Evolutionary conservation across 2,888 invertebrate species (phyloP), one percentile per base, ranked within the genome.

Genomic region (Ephialtes manifestator): DNA sequence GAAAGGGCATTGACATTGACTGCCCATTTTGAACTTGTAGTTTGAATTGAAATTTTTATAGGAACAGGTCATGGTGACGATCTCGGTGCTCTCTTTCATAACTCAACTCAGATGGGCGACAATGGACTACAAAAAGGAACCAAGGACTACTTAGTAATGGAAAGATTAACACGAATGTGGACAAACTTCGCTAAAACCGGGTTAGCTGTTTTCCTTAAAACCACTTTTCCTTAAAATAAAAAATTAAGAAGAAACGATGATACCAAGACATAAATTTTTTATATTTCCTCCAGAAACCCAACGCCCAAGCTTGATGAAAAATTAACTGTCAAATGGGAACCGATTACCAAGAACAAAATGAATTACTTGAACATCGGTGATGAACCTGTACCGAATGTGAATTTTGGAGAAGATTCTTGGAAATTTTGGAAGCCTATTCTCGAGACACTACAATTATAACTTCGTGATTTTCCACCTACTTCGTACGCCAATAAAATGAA

Each of bases 11-110:
- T 5, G 5, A 39, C 4, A 39, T 8, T 8, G n/a, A n/a, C 35
- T 8, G 4, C 4, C 11, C 8, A 24, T 55, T 13, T 11, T 20
- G 55, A 20, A 18, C 10, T 53, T 67, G 63, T 35, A 74, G 68
- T 76, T 70, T 51, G 43, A 11, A 28, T 60, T 18, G 24, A 35
- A 11, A 28, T 3, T 39, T 39, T 18, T n/a, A 48, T 93, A 87
- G 96, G 96, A 3, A 95, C 95, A 0, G 95, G 95, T 51, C 96
- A 96, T 89, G 95, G 94, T 0, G 96, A 96, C 86, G 96, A 96
- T 0, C 92, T 95, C 0, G 95, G 95, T 13, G 96, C 96, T 87
- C 83, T 96, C 1, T 95, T 96, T 39, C 95, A 95, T 39, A 1
- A 79, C 2, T 71, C 81, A 81, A 92, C 15, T 90, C 83, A 84